Evolutionary conservation across 2,113 vertebrate genomes (phyloP).

Genomic region (Cygnus atratus): DNA sequence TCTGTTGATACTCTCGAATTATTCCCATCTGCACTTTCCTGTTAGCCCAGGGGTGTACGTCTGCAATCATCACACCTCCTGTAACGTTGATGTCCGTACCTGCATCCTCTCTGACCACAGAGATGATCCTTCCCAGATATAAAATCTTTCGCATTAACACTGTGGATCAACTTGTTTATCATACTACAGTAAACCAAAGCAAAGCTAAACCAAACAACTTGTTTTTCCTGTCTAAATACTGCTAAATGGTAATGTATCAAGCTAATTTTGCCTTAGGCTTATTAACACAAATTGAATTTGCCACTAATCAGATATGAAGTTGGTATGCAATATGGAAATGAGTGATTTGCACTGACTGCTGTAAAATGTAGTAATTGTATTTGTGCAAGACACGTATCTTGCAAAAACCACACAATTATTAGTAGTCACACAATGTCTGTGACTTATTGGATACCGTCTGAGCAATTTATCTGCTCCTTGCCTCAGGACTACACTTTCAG

Average conservation of each 20-base stretch:
- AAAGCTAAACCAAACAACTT: neutral
- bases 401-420: neutral
- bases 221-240: slow-evolving; percentile 55
- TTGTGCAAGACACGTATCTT: neutral
- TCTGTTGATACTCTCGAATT: accelerated
- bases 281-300: slow-evolving; percentile 68
- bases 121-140: neutral
- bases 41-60: neutral
- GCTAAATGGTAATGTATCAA: slow-evolving; percentile 70
- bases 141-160: slow-evolving; percentile 8
- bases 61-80: neutral
- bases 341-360: slow-evolving; percentile 41
- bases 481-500: neutral
- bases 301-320: slow-evolving; percentile 49
- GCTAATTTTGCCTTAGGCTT: slow-evolving; percentile 62
- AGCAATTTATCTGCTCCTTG: neutral
- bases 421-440: neutral
- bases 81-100: neutral
- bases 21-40: neutral
- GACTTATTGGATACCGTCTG: neutral
- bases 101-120: neutral
- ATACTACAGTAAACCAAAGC: neutral
- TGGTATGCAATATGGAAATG: slow-evolving; percentile 56
- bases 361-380: slow-evolving; percentile 13
- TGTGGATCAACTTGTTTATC: slow-evolving; percentile 27